Percentiles rank a stretch among this genome's conserved stretches.
These are phyloP conservation scores for Nebria ingens DNA, from an alignment of 1,140 invertebrate species.

Conservation along the genomic window DNA sequence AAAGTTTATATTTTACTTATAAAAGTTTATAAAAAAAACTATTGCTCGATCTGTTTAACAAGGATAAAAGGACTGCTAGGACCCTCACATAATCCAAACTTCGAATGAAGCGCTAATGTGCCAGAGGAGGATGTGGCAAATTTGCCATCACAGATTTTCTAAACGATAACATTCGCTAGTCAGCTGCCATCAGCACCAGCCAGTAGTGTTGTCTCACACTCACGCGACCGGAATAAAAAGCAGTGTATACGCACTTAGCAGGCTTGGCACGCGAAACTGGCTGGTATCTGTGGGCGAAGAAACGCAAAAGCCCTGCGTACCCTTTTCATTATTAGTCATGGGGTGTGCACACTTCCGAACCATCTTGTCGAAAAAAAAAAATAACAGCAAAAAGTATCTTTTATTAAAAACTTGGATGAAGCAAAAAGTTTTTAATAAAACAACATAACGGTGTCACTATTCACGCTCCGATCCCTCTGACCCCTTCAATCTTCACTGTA, in stretches of 20 bases:
- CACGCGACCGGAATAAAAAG: neutral
- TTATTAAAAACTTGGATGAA: conserved; percentile 7
- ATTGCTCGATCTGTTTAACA: too few relatives aligned
- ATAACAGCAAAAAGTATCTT: neutral
- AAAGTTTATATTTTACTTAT: too few relatives aligned
- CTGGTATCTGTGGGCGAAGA: neutral
- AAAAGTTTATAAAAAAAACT: too few relatives aligned
- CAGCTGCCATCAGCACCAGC: neutral
- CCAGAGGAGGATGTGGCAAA: too few relatives aligned
- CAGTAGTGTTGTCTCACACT: neutral
- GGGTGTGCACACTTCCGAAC: neutral
- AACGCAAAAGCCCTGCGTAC: neutral
- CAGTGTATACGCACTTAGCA: neutral
- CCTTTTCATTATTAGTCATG: conserved; percentile 9
- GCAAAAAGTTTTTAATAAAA: conserved; percentile 5
- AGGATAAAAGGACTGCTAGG: too few relatives aligned
- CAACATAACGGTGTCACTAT: neutral
- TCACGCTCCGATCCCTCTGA: neutral
- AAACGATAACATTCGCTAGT: neutral
- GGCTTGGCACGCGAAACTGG: neutral
- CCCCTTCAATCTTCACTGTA: neutral
- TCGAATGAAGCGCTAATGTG: too few relatives aligned
- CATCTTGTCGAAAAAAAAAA: neutral
- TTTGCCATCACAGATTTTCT: too few relatives aligned
- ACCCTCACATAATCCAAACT: too few relatives aligned